Evolutionary conservation across 2,797 vertebrate genomes (phyloP), one percentile per base, ranked within the genome.

Genomic region (Pangasius larnaudii): DNA sequence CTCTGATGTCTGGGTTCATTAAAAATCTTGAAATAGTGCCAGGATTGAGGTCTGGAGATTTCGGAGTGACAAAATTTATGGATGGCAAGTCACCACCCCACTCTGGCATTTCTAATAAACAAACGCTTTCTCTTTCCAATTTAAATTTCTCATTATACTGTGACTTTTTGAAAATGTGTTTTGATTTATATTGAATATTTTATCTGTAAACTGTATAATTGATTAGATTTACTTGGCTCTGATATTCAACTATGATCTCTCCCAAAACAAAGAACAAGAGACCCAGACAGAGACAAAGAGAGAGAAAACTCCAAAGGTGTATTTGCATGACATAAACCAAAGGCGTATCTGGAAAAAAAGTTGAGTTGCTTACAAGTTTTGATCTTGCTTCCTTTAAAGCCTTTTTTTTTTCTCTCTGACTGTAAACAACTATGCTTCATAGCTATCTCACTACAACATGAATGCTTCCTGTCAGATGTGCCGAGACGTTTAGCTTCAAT

Each of bases 111-210:
- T 95, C 93, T 96, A 96, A 96, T 96, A 95, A 96, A 95, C 93
- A 96, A 95, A 95, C 95, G 94, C 92, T 95, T 94, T 95, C 93
- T 95, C 90, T 94, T 95, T 95, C 95, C 94, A 95, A 95, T 95
- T 95, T 96, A 93, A 95, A 95, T 96, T 95, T 94, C 93, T 95
- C 95, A 95, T 96, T 96, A 96, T 96, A 95, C 94, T 96, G 95
- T 96, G 95, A 96, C 95, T 96, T 96, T 95, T 96, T 91, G 93
- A 94, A 95, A 95, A 95, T 96, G 94, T 94, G 94, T 95, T 96
- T 96, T 95, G 94, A 95, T 96, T 95, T 95, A 94, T 94, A 86
- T 77, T 86, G 93, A 96, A 95, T 94, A 96, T 95, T 95, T 95
- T 95, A 95, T 94, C 93, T 93, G 93, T 93, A 95, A 94, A 95